Evolutionary conservation across 2,888 invertebrate genomes (phyloP).

Genomic region (Caenorhabditis sp.): DNA sequence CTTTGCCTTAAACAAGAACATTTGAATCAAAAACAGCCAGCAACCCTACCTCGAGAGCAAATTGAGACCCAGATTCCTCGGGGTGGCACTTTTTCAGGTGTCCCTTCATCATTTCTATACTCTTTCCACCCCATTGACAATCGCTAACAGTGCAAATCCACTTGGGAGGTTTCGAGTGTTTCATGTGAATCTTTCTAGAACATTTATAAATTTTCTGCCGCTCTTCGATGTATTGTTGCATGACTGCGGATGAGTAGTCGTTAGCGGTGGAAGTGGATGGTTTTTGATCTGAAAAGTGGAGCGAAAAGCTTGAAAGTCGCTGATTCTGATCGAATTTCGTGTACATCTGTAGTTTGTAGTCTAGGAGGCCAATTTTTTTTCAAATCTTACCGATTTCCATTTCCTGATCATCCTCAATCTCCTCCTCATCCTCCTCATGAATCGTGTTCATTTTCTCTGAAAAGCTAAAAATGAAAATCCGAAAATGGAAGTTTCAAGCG

Average conservation of each 20-base stretch:
- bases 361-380: no score
- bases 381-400: conserved; percentile 7
- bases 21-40: not conserved
- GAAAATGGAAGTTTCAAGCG: not conserved
- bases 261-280: not conserved
- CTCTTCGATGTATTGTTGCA: conserved; percentile 9
- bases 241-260: not conserved
- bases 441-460: conserved; percentile 42
- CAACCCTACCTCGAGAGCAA: not conserved
- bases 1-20: not conserved
- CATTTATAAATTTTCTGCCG: not conserved
- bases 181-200: not conserved
- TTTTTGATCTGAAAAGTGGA: not conserved
- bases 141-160: conserved; percentile 33
- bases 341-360: no score
- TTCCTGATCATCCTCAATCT: not conserved
- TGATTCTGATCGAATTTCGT: no score
- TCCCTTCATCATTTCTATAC: not conserved
- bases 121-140: conserved; percentile 33
- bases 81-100: conserved; percentile 33
- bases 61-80: not conserved
- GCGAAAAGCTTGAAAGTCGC: no score
- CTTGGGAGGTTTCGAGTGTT: conserved; percentile 10
- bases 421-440: conserved; percentile 14
- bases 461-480: not conserved